phyloP scores from a whole-genome alignment of 2,888 invertebrate species.

The Thyatira batis region DNA sequence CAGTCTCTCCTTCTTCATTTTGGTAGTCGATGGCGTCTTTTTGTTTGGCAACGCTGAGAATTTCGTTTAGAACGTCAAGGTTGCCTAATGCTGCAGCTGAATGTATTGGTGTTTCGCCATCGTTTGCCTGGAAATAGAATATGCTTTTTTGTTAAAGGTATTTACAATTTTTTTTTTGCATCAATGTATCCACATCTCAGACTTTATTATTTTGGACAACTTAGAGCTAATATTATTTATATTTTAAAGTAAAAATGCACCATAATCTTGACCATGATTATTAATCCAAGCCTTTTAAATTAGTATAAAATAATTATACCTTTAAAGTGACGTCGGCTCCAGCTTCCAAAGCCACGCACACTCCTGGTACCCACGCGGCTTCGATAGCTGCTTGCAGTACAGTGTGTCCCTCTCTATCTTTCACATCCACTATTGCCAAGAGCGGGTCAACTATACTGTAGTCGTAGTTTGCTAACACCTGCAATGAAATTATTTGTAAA shows the following conservation, averaged over 20 bases:
- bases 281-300: background rate
- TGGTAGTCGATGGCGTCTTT: slow-evolving; percentile 71
- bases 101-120: slow-evolving; percentile 80
- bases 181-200: too few relatives aligned
- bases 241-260: too few relatives aligned
- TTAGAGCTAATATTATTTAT: too few relatives aligned
- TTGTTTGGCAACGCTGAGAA: slow-evolving; percentile 74
- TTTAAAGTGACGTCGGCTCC: slow-evolving; percentile 64
- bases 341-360: slow-evolving; percentile 67
- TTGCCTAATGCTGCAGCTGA: slow-evolving; percentile 78
- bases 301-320: slow-evolving; percentile 19
- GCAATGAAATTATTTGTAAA: slow-evolving; percentile 20
- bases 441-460: slow-evolving; percentile 4
- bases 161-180: too few relatives aligned
- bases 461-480: slow-evolving; percentile 18
- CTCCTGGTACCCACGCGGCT: slow-evolving; percentile 66
- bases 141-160: too few relatives aligned
- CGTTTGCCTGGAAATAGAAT: slow-evolving; percentile 58
- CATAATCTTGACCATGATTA: too few relatives aligned
- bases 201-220: too few relatives aligned
- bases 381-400: slow-evolving; percentile 68
- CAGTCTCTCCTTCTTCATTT: slow-evolving; percentile 75
- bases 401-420: slow-evolving; percentile 32
- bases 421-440: slow-evolving; percentile 14
- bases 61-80: slow-evolving; percentile 73